Evolutionary conservation across 1,140 invertebrate genomes (phyloP), one percentile per base, ranked within the genome.

Genomic region (Dreissena rostriformis): DNA sequence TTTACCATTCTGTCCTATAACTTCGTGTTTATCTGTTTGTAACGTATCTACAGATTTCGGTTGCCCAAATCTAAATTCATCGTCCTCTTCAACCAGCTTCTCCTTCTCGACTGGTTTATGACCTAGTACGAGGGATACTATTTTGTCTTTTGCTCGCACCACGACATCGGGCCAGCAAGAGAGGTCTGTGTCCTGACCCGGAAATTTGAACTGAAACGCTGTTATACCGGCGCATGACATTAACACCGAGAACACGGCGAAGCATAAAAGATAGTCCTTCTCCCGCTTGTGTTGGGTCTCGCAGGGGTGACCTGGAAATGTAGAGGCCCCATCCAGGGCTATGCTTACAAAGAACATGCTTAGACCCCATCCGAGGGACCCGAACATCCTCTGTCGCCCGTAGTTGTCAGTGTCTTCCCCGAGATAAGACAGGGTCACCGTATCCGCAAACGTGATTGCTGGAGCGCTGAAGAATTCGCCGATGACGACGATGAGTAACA

Each of bases 191-290:
- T 92, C 88, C 72, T 93, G 93, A 63, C 92, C 91, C 55, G 86
- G 87, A 94, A 95, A 87, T 88, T 86, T 93, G 77, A 96, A 94
- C 94, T 98, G 97, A 0, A 98, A 98, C 0, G 98, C 98, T 14
- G 97, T 97, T 49, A 98, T 96, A 19, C 99, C 95, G 1, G 98
- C 98, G 75, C 97, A 97, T 1, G 97, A 96, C 98, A 99, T 99
- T 1, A 99, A 95, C 14, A 99, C 97, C 28, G 98, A 98, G 94
- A 99, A 99, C 19, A 98, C 98, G 0, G 98, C 97, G 93, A 99
- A 99, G 93, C 98, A 99, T 67, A 99, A 98, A 6, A 98, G 99
- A 93, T 99, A 99, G 92, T 99, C 99, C 91, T 99, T 98, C 78
- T 96, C 95, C 8, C 88, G 86, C 17, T 84, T 74, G 6, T 96